A percentile compares a stretch with the other conserved stretches of the same genome.
Conservation (phyloP, 1,140 invertebrate species). For the Camponotus pennsylvanicus region DNA sequence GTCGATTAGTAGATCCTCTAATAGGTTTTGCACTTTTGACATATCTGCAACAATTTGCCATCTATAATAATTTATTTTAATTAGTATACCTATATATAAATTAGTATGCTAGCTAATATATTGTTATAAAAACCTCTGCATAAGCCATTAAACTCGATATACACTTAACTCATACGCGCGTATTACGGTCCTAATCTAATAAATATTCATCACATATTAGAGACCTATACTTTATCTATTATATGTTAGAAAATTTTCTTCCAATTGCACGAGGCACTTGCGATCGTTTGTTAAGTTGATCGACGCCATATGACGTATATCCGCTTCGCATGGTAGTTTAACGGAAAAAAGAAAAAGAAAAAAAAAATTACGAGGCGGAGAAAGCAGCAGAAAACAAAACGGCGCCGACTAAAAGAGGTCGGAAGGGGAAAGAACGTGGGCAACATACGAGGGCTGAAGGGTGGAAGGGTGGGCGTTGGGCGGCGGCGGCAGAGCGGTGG, state of each 20-base stretch:
- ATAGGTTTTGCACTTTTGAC: neutral
- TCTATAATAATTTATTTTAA: neutral
- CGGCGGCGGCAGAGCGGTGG: slow-evolving; percentile 47
- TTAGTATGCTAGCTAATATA: neutral
- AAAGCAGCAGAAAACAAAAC: slow-evolving; percentile 66
- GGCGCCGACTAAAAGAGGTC: slow-evolving; percentile 40
- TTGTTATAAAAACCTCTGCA: neutral
- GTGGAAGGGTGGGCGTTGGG: slow-evolving; percentile 59
- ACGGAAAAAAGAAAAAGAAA: slow-evolving; percentile 52
- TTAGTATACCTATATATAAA: neutral
- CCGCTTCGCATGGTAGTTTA: slow-evolving; percentile 7
- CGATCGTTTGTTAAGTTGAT: slow-evolving; percentile 16
- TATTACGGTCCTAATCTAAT: neutral
- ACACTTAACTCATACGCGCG: neutral
- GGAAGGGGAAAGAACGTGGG: slow-evolving; percentile 59
- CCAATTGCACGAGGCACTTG: neutral
- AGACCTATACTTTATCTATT: no score
- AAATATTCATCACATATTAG: neutral
- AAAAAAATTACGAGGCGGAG: slow-evolving; percentile 61
- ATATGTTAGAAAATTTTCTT: neutral
- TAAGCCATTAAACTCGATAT: neutral
- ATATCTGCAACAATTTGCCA: neutral
- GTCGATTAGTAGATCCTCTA: slow-evolving; percentile 50
- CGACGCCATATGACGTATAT: slow-evolving; percentile 3
- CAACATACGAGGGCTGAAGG: slow-evolving; percentile 72